Evolutionary conservation across 92 coral and sea anemone genomes (phyloP), one percentile per base, ranked within the genome.

Genomic region (Micromussa lordhowensis): DNA sequence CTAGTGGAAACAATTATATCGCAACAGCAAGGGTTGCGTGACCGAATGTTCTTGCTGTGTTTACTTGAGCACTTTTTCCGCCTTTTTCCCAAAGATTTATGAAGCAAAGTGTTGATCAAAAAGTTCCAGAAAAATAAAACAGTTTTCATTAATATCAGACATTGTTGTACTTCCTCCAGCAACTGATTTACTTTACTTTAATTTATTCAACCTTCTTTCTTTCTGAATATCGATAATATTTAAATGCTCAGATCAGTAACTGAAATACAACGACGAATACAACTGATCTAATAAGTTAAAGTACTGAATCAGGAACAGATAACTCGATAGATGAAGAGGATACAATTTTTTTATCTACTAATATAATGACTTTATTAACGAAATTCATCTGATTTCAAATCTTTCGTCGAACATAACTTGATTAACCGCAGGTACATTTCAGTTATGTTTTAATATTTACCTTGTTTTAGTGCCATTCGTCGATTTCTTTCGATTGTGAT

Each of bases 401-500:
- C 51, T 44, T 44, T 44, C 12, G 51, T 7, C 51, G 51, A 44
- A 8, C 51, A 44, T 44, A 44, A 44, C 12, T 44, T 44, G 10
- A 13, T 13, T 44, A 13, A 13, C 61, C 61, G 61, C 11, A 3
- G 9, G 51, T 44, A 9, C 51, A 36, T 36, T 36, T 36, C 4
- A 36, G 4, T 36, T 36, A 36, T 36, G 38, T 44, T 8, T 40
- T 40, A 40, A 40, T 17, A 19, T 66, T 68, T 82, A 82, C 86
- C 86, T 82, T 11, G 5, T 19, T 82, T 19, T 49, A 14, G 51
- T 22, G 24, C 78, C 69, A 40, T 51, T 70, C 66, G 51, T 24
- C 66, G 86, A 70, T 68, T 82, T 69, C 78, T 30, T 82, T 49
- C 68, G 78, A 68, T 68, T 68, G 4, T 53, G 29, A 21, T 71